Evolutionary conservation across 2,113 vertebrate species (phyloP).

Genomic region (Trematocara variabile): DNA sequence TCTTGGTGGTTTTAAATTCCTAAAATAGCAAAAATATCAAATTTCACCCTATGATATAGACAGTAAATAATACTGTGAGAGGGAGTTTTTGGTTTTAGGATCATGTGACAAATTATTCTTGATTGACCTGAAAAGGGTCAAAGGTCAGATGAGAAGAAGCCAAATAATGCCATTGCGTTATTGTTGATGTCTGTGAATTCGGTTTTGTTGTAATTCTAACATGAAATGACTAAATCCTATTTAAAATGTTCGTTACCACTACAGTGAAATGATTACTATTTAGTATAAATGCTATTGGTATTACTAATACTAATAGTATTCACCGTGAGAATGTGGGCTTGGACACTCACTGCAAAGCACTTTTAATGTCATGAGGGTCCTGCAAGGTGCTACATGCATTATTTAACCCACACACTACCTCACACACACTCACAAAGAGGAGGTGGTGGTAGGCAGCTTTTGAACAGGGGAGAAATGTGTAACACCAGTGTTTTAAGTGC

Average conservation of each 20-base stretch:
- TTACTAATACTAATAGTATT: neutral
- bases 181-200: neutral
- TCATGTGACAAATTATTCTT: neutral
- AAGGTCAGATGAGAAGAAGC: neutral
- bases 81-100: neutral
- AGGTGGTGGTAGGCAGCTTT: constrained; percentile 12
- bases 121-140: neutral
- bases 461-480: neutral
- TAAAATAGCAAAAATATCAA: neutral
- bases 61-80: neutral
- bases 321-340: neutral
- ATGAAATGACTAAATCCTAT: neutral
- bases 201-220: neutral
- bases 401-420: constrained; percentile 23
- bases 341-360: neutral
- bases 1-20: neutral
- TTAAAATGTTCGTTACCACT: neutral
- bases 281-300: neutral
- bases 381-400: constrained; percentile 15
- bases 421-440: neutral
- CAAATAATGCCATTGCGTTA: neutral
- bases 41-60: neutral
- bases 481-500: neutral
- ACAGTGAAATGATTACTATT: neutral
- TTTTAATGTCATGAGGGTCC: constrained; percentile 4